A percentile compares a stretch with the other conserved stretches of the same genome.
Evolutionary conservation across 2,888 invertebrate genomes (phyloP).

Genomic region (Drosophila nr. medialis): DNA sequence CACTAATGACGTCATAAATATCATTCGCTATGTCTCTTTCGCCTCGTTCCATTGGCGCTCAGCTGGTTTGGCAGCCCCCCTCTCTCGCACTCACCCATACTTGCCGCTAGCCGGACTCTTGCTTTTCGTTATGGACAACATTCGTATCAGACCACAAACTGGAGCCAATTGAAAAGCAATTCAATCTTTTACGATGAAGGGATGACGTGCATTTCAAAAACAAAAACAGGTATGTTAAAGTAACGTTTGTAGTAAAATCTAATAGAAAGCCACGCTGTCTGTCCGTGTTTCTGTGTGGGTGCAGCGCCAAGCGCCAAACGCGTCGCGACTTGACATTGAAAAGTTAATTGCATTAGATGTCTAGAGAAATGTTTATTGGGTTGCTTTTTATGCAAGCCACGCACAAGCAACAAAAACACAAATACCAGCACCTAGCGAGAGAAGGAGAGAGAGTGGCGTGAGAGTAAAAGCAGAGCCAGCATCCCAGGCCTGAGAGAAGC

Average conservation of each 20-base stretch:
- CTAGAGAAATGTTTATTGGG: constrained; percentile 64
- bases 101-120: constrained; percentile 35
- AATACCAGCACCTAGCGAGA: background rate
- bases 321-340: constrained; percentile 68
- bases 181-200: constrained; percentile 42
- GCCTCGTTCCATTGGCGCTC: constrained; percentile 47
- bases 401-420: constrained; percentile 55
- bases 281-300: constrained; percentile 30
- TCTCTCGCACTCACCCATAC: constrained; percentile 27
- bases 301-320: constrained; percentile 25
- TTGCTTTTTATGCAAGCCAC: constrained; percentile 68
- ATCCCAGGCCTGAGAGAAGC: constrained; percentile 48
- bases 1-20: constrained; percentile 49
- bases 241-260: constrained; percentile 29
- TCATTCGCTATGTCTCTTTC: constrained; percentile 21
- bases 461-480: constrained; percentile 35
- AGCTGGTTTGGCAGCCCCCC: constrained; percentile 59
- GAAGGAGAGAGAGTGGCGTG: constrained; percentile 20
- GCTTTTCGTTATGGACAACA: constrained; percentile 55
- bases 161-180: constrained; percentile 49
- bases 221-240: constrained; percentile 41
- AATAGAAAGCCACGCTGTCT: constrained; percentile 56
- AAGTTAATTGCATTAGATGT: constrained; percentile 60
- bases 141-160: constrained; percentile 60
- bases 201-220: constrained; percentile 43